Evolutionary conservation across 2,797 vertebrate species (phyloP).

Genomic region (Babyrousa celebensis): DNA sequence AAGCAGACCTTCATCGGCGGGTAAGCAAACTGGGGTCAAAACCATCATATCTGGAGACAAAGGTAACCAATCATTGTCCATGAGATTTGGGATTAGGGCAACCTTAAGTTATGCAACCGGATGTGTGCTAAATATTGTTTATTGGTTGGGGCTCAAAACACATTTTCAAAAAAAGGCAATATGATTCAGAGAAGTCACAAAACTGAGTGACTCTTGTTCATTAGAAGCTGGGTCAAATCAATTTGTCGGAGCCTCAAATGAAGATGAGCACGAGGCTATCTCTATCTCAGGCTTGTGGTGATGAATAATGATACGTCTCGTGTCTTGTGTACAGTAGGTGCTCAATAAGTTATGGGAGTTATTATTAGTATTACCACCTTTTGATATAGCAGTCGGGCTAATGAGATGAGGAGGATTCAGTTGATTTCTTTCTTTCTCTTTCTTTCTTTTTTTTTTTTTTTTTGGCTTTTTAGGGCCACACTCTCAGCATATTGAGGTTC

Average conservation of each 20-base stretch:
- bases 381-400: background rate
- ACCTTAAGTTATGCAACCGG: background rate
- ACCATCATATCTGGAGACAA: constrained; percentile 64
- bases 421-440: too few species aligned
- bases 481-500: too few species aligned
- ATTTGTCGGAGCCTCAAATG: background rate
- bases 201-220: background rate
- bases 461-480: too few species aligned
- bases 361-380: background rate
- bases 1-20: background rate
- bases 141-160: constrained; percentile 24
- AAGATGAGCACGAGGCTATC: background rate
- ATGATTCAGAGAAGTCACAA: background rate
- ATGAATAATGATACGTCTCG: background rate
- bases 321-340: background rate
- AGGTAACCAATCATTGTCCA: constrained; percentile 70
- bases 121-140: background rate
- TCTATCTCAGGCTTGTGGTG: background rate
- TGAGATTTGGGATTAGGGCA: constrained; percentile 64
- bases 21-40: background rate
- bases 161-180: background rate
- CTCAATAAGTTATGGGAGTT: background rate
- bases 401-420: background rate
- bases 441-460: too few species aligned
- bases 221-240: background rate